Evolutionary conservation across 2,888 invertebrate species (phyloP).

Genomic region (Xestobium rufovillosum): DNA sequence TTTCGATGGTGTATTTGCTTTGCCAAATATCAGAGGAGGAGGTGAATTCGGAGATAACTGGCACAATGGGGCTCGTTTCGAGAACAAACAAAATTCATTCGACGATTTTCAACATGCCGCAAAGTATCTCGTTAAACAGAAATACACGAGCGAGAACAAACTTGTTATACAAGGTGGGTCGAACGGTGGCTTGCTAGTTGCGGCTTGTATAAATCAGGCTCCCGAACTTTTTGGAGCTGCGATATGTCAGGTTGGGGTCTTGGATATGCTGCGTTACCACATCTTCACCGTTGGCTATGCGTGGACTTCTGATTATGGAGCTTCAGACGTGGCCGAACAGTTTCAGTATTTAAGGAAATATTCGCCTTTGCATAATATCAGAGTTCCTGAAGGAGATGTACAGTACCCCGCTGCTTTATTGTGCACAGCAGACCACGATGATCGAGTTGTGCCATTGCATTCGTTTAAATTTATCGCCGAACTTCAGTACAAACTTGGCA

Average conservation of each 20-base stretch:
- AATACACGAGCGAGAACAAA: constrained; percentile 69
- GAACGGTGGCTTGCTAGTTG: constrained; percentile 95
- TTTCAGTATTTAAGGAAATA: constrained; percentile 79
- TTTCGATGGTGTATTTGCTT: constrained; percentile 80
- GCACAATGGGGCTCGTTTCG: constrained; percentile 87
- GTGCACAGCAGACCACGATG: constrained; percentile 97
- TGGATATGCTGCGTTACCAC: constrained; percentile 96
- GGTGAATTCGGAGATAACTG: constrained; percentile 97
- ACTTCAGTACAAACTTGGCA: constrained; percentile 69
- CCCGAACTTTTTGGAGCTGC: constrained; percentile 92
- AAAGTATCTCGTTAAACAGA: constrained; percentile 71
- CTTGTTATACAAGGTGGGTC: constrained; percentile 90
- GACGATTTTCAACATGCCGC: constrained; percentile 94
- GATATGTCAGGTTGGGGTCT: constrained; percentile 92
- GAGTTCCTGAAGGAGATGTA: constrained; percentile 51
- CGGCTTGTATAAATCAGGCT: constrained; percentile 89
- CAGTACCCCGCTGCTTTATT: constrained; percentile 90
- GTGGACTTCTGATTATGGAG: constrained; percentile 94
- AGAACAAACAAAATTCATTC: constrained; percentile 95
- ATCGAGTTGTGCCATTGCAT: constrained; percentile 95
- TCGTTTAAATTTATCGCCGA: constrained; percentile 91
- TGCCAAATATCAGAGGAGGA: constrained; percentile 94
- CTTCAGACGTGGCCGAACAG: constrained; percentile 77
- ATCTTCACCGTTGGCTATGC: constrained; percentile 97
- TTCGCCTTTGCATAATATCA: constrained; percentile 92